Evolutionary conservation across 2,888 invertebrate species (phyloP).

Genomic region (Abscondita cerata): DNA sequence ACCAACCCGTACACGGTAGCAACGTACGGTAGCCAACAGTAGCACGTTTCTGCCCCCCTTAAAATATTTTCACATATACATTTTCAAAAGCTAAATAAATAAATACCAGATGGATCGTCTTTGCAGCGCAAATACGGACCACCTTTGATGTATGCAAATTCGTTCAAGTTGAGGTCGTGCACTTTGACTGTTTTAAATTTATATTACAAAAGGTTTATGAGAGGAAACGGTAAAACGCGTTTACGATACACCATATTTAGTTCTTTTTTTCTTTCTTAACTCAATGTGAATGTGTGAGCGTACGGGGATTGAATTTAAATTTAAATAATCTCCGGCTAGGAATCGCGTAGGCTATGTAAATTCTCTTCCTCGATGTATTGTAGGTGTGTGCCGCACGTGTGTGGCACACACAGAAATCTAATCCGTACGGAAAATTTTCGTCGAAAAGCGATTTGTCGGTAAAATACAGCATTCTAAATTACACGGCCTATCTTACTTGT

Average conservation of each 20-base stretch:
- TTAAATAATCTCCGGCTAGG: slow-evolving; percentile 36
- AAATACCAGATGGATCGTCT: not conserved
- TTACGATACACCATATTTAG: slow-evolving; percentile 22
- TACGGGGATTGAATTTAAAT: slow-evolving; percentile 39
- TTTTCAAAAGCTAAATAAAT: slow-evolving; percentile 10
- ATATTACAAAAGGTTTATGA: slow-evolving; percentile 23
- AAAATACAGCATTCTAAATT: too few relatives aligned
- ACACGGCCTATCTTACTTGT: too few relatives aligned
- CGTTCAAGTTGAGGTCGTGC: slow-evolving; percentile 18
- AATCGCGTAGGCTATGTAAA: slow-evolving; percentile 44
- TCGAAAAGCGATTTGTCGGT: too few relatives aligned
- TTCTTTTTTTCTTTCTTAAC: not conserved
- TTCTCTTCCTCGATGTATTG: slow-evolving; percentile 42
- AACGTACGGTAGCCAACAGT: slow-evolving; percentile 40
- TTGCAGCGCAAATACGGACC: not conserved
- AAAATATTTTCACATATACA: slow-evolving; percentile 23
- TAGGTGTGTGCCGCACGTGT: slow-evolving; percentile 42
- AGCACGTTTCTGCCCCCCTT: slow-evolving; percentile 37
- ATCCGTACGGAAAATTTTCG: not conserved
- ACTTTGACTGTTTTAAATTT: slow-evolving; percentile 25
- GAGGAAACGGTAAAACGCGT: slow-evolving; percentile 25
- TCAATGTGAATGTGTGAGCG: slow-evolving; percentile 19
- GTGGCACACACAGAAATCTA: slow-evolving; percentile 35
- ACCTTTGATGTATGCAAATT: slow-evolving; percentile 26
- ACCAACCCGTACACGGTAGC: slow-evolving; percentile 41